Percentiles rank a stretch among this genome's conserved stretches.
These are phyloP conservation scores for Mimachlamys varia DNA, from an alignment of 2,888 invertebrate genomes.

Conservation along the genomic window DNA sequence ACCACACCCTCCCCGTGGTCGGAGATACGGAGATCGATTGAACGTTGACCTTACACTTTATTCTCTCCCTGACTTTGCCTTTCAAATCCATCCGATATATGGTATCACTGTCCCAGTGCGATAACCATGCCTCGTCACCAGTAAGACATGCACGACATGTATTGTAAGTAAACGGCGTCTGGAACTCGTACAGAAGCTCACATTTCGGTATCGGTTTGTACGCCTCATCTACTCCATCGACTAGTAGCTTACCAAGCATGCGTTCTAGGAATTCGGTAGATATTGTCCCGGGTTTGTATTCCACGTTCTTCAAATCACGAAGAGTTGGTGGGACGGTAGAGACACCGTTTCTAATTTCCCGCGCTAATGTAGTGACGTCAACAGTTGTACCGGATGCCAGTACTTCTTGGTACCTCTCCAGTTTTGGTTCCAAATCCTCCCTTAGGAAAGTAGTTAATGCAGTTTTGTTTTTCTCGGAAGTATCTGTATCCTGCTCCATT, in stretches of 20 bases:
- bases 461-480: slow-evolving; percentile 1
- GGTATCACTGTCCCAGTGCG: background rate
- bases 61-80: background rate
- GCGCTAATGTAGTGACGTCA: slow-evolving; percentile 9
- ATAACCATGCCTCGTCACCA: background rate
- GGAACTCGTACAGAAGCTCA: background rate
- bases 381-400: background rate
- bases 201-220: background rate
- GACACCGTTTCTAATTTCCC: background rate
- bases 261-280: background rate
- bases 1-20: background rate
- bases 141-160: background rate
- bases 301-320: background rate
- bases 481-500: background rate
- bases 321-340: background rate
- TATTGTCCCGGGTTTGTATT: background rate
- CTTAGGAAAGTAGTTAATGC: background rate
- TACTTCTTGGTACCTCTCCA: background rate
- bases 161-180: background rate
- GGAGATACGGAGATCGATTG: background rate
- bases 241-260: background rate
- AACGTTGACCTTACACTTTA: background rate
- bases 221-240: background rate
- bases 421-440: background rate
- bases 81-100: background rate